Evolutionary conservation across 2,113 vertebrate species (phyloP).

Genomic region (Dicaeum eximium): DNA sequence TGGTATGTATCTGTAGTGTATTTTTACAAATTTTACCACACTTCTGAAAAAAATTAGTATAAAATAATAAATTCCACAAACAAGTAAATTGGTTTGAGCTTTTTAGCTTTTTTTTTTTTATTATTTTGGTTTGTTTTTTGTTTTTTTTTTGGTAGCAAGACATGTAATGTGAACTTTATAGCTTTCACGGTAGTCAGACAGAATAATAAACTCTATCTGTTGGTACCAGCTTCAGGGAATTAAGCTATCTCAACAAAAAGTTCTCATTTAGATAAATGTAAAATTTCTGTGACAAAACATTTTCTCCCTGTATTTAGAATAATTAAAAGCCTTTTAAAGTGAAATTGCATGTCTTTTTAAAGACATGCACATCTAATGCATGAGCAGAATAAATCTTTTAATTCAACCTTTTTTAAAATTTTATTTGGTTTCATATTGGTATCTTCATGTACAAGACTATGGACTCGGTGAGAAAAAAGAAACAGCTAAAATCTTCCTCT

Average conservation of each 20-base stretch:
- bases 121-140: too few relatives aligned
- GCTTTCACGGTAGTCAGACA: neutral
- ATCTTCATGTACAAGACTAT: neutral
- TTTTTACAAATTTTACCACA: neutral
- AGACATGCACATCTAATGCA: neutral
- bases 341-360: neutral
- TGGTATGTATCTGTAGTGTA: neutral
- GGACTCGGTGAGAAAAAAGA: neutral
- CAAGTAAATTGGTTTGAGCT: neutral
- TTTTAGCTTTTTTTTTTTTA: too few relatives aligned
- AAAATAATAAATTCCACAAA: neutral
- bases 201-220: neutral
- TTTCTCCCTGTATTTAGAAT: neutral
- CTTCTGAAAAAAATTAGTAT: neutral
- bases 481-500: neutral
- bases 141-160: neutral
- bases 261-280: neutral
- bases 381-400: neutral
- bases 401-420: neutral
- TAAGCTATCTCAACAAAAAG: neutral
- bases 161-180: neutral
- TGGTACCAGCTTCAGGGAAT: neutral
- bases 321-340: neutral
- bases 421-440: neutral
- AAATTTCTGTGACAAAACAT: neutral